Conservation (phyloP, 2,888 invertebrate genomes). For the Diloba caeruleocephala region DNA sequence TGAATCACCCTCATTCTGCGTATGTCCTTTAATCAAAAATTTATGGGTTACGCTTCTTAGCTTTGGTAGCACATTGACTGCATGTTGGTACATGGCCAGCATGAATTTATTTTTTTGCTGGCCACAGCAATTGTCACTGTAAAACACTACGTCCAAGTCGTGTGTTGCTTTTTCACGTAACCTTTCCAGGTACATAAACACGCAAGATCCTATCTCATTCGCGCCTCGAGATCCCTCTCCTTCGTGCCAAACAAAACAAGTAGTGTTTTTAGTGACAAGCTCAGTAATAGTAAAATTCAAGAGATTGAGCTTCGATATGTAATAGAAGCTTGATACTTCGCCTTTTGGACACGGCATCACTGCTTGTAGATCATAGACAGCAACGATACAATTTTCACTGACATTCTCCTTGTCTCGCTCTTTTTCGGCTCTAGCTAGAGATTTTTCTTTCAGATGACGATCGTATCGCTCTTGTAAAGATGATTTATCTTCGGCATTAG, state of each 20-base stretch:
- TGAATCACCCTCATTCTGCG: constrained; percentile 12
- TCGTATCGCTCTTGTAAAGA: constrained; percentile 30
- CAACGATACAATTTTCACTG: constrained; percentile 28
- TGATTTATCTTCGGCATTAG: constrained; percentile 33
- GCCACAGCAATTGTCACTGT: constrained; percentile 11
- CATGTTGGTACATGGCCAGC: constrained; percentile 17
- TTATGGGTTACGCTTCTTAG: constrained; percentile 33
- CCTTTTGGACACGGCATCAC: constrained; percentile 50
- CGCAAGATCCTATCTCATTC: constrained; percentile 9
- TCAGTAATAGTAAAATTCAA: constrained; percentile 44
- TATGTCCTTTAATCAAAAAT: constrained; percentile 54
- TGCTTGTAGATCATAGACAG: constrained; percentile 42
- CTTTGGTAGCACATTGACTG: constrained; percentile 3
- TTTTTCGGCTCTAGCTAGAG: constrained; percentile 36
- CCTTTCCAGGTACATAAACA: constrained; percentile 6
- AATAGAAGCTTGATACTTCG: constrained; percentile 47
- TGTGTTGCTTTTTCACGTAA: constrained; percentile 12
- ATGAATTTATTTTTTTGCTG: constrained; percentile 26
- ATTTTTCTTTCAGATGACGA: constrained; percentile 37
- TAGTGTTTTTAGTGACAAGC: constrained; percentile 13
- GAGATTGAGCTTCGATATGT: constrained; percentile 44
- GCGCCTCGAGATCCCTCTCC: constrained; percentile 8
- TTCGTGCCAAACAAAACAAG: constrained; percentile 13
- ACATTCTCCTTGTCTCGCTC: constrained; percentile 32
- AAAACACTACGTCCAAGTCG: constrained; percentile 5